Evolutionary conservation across 2,797 vertebrate genomes (phyloP), one percentile per base, ranked within the genome.

Genomic region (Anableps anableps): DNA sequence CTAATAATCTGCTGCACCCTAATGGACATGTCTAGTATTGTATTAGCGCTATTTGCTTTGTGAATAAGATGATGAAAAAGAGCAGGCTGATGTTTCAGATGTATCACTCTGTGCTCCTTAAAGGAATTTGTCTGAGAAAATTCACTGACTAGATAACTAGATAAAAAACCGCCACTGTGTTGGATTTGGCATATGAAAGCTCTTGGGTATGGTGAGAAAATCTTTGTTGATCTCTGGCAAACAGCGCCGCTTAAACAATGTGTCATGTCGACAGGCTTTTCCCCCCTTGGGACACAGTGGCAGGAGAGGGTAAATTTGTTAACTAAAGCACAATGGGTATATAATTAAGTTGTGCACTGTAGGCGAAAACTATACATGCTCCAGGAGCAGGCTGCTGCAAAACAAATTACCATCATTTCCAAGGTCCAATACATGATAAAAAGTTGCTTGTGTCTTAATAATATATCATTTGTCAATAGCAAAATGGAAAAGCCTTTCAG

Each of bases 271-370:
- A 87, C 86, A 84, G 73, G 78, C 82, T 85, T 78, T 79, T 71
- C 79, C 78, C 60, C 88, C 85, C 72, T 70, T 29, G 83, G 89
- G 91, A 87, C 79, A 79, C 53, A 21, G 74, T 86, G 84, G 86
- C 90, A 90, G 81, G 78, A 91, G 86, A 94, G 89, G 88, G 62
- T 91, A 91, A 93, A 94, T 94, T 94, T 85, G 93, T 94, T 93
- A 93, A 92, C 88, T 89, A 88, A 86, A 88, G 85, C 86, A 91
- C 83, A 91, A 93, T 87, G 86, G 83, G 78, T 90, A 72, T 87
- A 79, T 93, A 93, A 94, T 94, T 93, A 93, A 88, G 92, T 94
- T 88, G 81, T 89, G 90, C 83, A 90, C 85, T 91, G 88, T 89
- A 83, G 91, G 91, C 81, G 5, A 79, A 89, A 88, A 88, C 73